phyloP scores from a whole-genome alignment of 1,140 invertebrate genomes.

The Drosophila kurseongensis region DNA sequence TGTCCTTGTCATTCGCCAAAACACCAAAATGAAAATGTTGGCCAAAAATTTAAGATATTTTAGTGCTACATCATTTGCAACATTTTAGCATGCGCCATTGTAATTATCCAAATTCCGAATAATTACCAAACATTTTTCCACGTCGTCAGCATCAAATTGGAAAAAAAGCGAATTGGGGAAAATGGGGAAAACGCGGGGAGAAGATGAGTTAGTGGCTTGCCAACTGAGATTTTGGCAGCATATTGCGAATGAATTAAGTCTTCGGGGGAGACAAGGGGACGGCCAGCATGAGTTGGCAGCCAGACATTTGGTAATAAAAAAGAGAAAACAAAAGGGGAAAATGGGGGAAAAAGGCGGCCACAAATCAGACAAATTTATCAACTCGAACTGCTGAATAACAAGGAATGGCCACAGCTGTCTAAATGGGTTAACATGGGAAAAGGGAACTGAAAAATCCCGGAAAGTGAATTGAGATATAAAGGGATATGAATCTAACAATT shows the following conservation, averaged over 20 bases:
- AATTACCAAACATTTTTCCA: constrained; percentile 77
- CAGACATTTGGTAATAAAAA: constrained; percentile 4
- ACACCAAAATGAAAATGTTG: constrained; percentile 38
- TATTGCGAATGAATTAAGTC: constrained; percentile 50
- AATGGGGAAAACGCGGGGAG: neutral
- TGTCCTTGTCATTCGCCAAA: constrained; percentile 3
- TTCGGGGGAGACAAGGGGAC: neutral
- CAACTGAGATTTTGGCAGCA: constrained; percentile 59
- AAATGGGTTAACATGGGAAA: constrained; percentile 2
- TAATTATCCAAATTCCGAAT: constrained; percentile 73
- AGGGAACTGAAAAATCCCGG: too few relatives aligned
- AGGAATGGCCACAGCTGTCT: constrained; percentile 22
- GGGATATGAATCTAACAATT: neutral
- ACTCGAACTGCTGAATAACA: constrained; percentile 38
- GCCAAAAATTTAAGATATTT: constrained; percentile 34
- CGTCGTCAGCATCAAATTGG: constrained; percentile 58
- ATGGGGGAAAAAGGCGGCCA: constrained; percentile 2
- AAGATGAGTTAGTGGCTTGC: constrained; percentile 57
- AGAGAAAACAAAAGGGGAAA: neutral
- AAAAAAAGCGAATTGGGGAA: constrained; percentile 13
- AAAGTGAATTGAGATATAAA: constrained; percentile 8
- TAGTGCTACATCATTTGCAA: constrained; percentile 57
- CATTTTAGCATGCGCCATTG: constrained; percentile 56
- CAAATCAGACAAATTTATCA: constrained; percentile 53
- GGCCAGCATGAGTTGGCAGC: constrained; percentile 21